Conservation (phyloP, 2,888 invertebrate species). For the Lomographa bimaculata region DNA sequence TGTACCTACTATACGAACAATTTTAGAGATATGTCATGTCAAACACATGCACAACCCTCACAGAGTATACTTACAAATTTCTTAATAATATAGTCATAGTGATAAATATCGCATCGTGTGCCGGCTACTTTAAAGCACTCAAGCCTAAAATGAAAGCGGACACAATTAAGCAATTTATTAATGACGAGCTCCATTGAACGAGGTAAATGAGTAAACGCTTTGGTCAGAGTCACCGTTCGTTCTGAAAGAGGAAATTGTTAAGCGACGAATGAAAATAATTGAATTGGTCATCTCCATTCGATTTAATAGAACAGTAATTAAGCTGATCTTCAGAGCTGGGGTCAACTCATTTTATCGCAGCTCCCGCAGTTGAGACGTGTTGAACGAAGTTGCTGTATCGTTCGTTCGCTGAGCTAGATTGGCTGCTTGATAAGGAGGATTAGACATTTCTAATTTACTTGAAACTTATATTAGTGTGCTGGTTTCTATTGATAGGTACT, state of each 20-base stretch:
- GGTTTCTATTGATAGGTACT: too few species aligned
- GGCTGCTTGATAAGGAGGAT: constrained; percentile 21
- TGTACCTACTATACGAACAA: too few species aligned
- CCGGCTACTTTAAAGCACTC: constrained; percentile 27
- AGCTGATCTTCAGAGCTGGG: constrained; percentile 34
- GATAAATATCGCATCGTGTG: neutral
- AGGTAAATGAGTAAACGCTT: constrained; percentile 18
- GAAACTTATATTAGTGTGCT: constrained; percentile 18
- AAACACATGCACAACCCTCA: too few species aligned
- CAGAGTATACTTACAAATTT: too few species aligned
- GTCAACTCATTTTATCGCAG: constrained; percentile 42
- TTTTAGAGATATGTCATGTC: too few species aligned
- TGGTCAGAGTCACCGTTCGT: constrained; percentile 12
- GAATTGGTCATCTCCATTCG: constrained; percentile 17
- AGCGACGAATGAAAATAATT: constrained; percentile 24
- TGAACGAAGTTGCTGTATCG: constrained; percentile 19
- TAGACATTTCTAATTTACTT: constrained; percentile 28
- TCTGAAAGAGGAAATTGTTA: constrained; percentile 20
- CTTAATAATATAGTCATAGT: too few species aligned
- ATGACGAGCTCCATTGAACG: constrained; percentile 33
- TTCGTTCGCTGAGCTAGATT: constrained; percentile 22
- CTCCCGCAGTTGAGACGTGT: constrained; percentile 30
- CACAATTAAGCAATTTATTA: constrained; percentile 46
- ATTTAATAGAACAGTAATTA: constrained; percentile 39
- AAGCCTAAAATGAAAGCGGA: constrained; percentile 42